phyloP scores from a whole-genome alignment of 1,140 invertebrate genomes.

The Mycetomoellerius zeteki region DNA sequence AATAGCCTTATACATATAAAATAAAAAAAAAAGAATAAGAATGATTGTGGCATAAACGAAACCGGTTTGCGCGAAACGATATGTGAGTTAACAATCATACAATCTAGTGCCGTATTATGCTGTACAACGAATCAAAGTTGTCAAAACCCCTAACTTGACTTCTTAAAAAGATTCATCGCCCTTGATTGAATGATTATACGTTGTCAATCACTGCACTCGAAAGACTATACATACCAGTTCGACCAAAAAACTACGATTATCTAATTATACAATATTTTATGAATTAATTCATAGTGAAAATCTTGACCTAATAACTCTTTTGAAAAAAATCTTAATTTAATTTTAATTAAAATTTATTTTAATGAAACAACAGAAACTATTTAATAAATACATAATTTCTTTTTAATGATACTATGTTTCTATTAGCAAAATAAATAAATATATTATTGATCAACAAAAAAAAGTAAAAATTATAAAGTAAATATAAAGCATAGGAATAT shows the following conservation, averaged over 20 bases:
- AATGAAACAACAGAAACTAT: not conserved
- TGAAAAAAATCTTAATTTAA: not conserved
- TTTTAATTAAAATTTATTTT: not conserved
- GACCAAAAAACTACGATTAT: not conserved
- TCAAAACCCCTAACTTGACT: conserved; percentile 11
- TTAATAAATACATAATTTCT: not conserved
- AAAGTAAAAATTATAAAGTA: not conserved
- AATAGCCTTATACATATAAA: not conserved
- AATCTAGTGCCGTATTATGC: not conserved
- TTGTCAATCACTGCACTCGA: conserved; percentile 1
- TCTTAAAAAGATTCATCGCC: conserved; percentile 25
- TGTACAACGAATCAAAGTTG: not conserved
- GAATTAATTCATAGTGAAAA: not conserved
- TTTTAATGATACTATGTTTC: not conserved
- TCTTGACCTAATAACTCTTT: not conserved
- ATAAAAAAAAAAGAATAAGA: not conserved
- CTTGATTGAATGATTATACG: not conserved
- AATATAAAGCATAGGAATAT: not conserved
- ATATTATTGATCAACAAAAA: not conserved
- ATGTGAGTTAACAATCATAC: not conserved
- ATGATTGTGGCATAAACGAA: not conserved
- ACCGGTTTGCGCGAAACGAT: not conserved
- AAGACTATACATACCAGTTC: not conserved
- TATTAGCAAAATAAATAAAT: not conserved
- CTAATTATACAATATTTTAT: not conserved